Percentiles rank a stretch among this genome's conserved stretches.
Conservation (phyloP, 2,888 invertebrate species). For the Cantharis lateralis region DNA sequence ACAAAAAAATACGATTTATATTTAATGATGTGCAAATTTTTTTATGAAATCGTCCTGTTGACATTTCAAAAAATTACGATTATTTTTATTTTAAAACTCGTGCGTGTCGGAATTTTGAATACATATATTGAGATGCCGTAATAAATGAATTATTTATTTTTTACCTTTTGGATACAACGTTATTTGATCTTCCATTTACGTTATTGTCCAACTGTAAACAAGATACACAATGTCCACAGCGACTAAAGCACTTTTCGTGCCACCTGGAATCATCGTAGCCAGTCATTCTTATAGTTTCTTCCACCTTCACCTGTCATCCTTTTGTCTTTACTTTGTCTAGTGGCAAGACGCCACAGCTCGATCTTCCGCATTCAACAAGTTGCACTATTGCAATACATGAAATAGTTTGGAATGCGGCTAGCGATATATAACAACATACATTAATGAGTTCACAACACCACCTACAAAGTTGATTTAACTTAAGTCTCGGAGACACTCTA, state of each 20-base stretch:
- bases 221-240: constrained; percentile 49
- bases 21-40: not conserved
- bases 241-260: constrained; percentile 50
- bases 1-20: not conserved
- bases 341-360: constrained; percentile 35
- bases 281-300: constrained; percentile 37
- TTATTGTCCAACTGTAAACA: constrained; percentile 41
- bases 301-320: constrained; percentile 34
- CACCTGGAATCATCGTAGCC: constrained; percentile 50
- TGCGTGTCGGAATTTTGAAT: not conserved
- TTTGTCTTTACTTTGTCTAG: constrained; percentile 21
- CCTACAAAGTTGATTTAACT: constrained; percentile 18
- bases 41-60: not conserved
- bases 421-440: constrained; percentile 31
- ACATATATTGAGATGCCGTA: not conserved
- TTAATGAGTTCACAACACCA: constrained; percentile 31
- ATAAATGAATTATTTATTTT: constrained; percentile 8
- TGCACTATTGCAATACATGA: constrained; percentile 19
- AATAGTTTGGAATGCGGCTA: constrained; percentile 27
- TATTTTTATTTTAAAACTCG: not conserved
- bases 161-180: constrained; percentile 47
- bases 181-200: constrained; percentile 39
- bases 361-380: constrained; percentile 27
- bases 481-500: constrained; percentile 34
- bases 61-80: not conserved